Evolutionary conservation across 2,113 vertebrate species (phyloP).

Genomic region (Pelecanoides urinatrix): DNA sequence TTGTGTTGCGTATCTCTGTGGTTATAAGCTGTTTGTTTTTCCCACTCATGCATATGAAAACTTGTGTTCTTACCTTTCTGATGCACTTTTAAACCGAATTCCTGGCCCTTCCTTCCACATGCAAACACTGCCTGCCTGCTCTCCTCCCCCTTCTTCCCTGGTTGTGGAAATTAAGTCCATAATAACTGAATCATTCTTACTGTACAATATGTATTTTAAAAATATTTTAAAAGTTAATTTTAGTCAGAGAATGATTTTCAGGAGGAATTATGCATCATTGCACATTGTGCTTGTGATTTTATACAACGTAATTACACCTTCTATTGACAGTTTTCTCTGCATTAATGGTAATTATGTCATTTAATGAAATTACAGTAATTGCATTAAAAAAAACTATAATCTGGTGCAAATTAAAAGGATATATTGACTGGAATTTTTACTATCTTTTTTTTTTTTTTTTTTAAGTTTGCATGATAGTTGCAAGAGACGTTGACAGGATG

Average conservation of each 20-base stretch:
- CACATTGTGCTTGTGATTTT: constrained; percentile 70
- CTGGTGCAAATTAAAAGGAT: constrained; percentile 63
- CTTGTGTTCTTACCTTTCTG: not conserved
- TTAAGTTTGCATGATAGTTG: constrained; percentile 8
- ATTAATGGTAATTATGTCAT: constrained; percentile 78
- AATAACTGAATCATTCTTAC: constrained; percentile 19
- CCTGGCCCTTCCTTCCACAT: not conserved
- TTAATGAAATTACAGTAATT: constrained; percentile 81
- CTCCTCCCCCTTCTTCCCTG: not conserved
- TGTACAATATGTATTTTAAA: constrained; percentile 32
- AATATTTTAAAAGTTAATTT: constrained; percentile 68
- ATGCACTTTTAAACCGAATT: not conserved
- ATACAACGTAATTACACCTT: constrained; percentile 76
- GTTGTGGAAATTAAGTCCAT: not conserved
- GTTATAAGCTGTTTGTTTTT: not conserved
- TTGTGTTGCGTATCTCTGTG: not conserved
- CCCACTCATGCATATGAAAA: not conserved
- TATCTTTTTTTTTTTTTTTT: too few species aligned
- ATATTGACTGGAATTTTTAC: constrained; percentile 21
- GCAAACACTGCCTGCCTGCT: not conserved
- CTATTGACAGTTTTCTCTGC: constrained; percentile 76
- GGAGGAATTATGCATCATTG: constrained; percentile 72
- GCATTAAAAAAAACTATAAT: constrained; percentile 71
- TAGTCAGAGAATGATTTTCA: constrained; percentile 53
- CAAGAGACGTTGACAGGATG: constrained; percentile 10